These are phyloP conservation scores for Proales similis DNA, from an alignment of 1,140 invertebrate species.

Conservation along the genomic window DNA sequence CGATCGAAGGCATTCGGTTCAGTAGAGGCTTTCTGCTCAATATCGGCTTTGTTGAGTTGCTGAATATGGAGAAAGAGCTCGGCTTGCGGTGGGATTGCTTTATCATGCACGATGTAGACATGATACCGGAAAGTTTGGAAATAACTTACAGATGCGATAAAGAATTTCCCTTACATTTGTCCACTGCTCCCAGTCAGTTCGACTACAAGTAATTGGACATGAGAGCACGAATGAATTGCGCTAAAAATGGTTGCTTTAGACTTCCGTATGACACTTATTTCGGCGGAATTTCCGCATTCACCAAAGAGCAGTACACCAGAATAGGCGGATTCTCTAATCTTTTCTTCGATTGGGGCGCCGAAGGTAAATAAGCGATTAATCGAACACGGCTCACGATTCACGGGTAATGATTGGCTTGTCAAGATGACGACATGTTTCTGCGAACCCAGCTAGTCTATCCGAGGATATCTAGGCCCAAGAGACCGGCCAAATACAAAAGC, in stretches of 20 bases:
- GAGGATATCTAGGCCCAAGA: no score
- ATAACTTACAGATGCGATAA: conserved; percentile 82
- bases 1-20: conserved; percentile 58
- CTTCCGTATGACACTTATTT: conserved; percentile 38
- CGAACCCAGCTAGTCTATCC: no score
- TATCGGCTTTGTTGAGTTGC: conserved; percentile 64
- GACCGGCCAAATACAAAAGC: no score
- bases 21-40: conserved; percentile 87
- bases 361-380: no score
- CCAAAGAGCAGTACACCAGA: conserved; percentile 35
- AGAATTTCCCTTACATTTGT: conserved; percentile 49
- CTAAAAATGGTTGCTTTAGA: conserved; percentile 11
- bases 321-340: conserved; percentile 39
- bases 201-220: conserved; percentile 59
- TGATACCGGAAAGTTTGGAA: conserved; percentile 74
- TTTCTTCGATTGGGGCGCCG: conserved; percentile 40
- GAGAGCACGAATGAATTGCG: no score
- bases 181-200: conserved; percentile 21
- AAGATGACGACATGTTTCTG: no score
- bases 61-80: conserved; percentile 60
- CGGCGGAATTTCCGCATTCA: conserved; percentile 40
- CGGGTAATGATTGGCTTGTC: not conserved
- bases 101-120: conserved; percentile 85
- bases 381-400: no score
- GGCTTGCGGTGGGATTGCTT: conserved; percentile 62